Evolutionary conservation across 2,888 invertebrate genomes (phyloP), one percentile per base, ranked within the genome.

Genomic region (Pandemis cinnamomeana): DNA sequence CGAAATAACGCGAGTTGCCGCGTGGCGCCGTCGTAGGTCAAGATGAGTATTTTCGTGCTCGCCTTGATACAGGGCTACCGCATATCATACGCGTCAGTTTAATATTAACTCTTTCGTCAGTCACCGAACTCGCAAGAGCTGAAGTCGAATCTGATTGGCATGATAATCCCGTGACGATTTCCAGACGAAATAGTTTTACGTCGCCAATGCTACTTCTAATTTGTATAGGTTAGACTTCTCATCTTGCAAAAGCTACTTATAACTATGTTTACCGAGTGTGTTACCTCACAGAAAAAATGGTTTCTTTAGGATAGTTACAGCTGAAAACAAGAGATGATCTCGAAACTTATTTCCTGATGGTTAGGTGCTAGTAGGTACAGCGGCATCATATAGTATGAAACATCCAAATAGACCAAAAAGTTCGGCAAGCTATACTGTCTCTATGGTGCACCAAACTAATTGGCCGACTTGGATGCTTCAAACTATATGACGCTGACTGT

Each of bases 1-100:
- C 83, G 78, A 89, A 89, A 90, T 89, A 90, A 87, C 87, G 81
- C 82, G 81, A 82, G 83, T 82, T 82, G 78, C 75, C 67, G 76
- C 85, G 85, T 86, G 86, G 84, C 87, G 83, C 78, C 87, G 83
- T 81, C 91, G 92, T 92, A 92, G 93, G 93, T 93, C 92, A 93
- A 89, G 89, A 87, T 84, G 91, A 82, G 84, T 93, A 93, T 94
- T 93, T 94, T 88, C 81, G 89, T 89, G 84, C 85, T 93, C 92
- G 90, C 93, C 93, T 93, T 93, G 92, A 90, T 91, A 91, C 91
- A 91, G 92, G 92, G 91, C 93, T 91, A 89, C 88, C 88, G 88
- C 89, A 90, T 89, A 89, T 91, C 88, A 91, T 87, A 88, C 85
- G 85, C 81, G 83, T 82, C 84, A 84, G 88, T 87, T 88, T 92